Evolutionary conservation across 92 coral and sea anemone species (phyloP), one percentile per base, ranked within the genome.

Genomic region (Muricea muricata): DNA sequence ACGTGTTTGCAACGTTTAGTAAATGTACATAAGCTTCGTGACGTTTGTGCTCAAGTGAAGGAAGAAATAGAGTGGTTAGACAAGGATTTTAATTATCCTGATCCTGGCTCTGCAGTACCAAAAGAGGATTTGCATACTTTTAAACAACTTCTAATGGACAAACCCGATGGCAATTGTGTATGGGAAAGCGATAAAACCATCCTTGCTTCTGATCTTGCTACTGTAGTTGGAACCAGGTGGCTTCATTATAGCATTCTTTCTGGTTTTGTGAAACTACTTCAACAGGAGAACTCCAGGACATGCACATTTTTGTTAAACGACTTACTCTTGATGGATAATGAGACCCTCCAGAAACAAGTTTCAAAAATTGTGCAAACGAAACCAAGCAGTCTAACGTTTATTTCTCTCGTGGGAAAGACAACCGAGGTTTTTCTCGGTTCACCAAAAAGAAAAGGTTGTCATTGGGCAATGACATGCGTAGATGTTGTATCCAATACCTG

Each of bases 391-490:
- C 17, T 86, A 23, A 58, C 74, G 12, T 90, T 86, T 14, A 57
- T 86, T 56, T 68, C 66, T 26, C 75, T 54, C 30, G 86, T 75
- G 29, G 85, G 85, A 54, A 80, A 67, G n/a, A 56, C 41, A 13
- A 52, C 79, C 13, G 85, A 86, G 13, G 90, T 81, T 12, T 86
- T 79, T 39, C 55, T 90, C 65, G 70, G 87, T 74, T 57, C 74
- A 10, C 87, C 82, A 32, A 23, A 37, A 63, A 50, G 72, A 61
- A 82, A 67, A 14, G 93, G 90, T 6, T 66, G 83, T 75, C 93
- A 89, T 79, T 85, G 90, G 92, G 81, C 87, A 63, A 60, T 86
- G 31, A 55, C 87, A 5, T 90, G 83, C 48, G 75, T 82, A 7
- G 93, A 90, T 54, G 46, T 90, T 21, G 41, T 73, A 66, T 30